phyloP scores from a whole-genome alignment of 2,888 invertebrate species.

The Rhabditoides inermis region DNA sequence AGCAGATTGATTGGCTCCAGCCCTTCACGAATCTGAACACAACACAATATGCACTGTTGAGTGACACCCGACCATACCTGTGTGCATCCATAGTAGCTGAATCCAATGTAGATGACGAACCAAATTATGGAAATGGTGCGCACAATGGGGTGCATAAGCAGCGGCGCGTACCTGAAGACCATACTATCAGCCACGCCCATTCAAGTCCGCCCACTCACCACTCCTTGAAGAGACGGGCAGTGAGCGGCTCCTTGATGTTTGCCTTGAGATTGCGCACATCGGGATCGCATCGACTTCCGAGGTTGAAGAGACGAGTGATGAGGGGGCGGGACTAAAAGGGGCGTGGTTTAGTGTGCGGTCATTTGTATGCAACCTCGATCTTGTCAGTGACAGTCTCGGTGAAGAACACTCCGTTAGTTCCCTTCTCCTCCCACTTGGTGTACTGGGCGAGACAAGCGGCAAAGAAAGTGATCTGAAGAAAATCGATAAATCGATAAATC shows the following conservation, averaged over 20 bases:
- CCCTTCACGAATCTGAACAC: constrained; percentile 16
- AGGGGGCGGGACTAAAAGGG: constrained; percentile 5
- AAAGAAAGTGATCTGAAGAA: constrained; percentile 49
- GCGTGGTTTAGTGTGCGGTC: constrained; percentile 9
- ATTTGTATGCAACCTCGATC: not conserved
- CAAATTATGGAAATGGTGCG: constrained; percentile 41
- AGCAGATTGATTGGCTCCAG: constrained; percentile 49
- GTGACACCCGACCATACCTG: constrained; percentile 22
- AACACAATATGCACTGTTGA: too few relatives aligned
- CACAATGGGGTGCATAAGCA: constrained; percentile 50
- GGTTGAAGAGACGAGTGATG: constrained; percentile 22
- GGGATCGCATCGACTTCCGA: constrained; percentile 21
- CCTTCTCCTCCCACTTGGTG: constrained; percentile 41
- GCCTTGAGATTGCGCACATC: constrained; percentile 14
- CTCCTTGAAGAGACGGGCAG: constrained; percentile 41
- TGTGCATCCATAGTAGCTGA: constrained; percentile 49
- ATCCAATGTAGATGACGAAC: constrained; percentile 46
- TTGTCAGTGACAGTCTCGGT: constrained; percentile 19
- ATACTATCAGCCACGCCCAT: not conserved
- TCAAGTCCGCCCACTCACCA: constrained; percentile 19
- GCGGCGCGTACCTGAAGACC: constrained; percentile 40
- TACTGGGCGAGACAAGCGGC: constrained; percentile 42
- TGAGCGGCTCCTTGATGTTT: constrained; percentile 32
- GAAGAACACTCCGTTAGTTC: constrained; percentile 33
- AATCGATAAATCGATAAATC: not conserved